phyloP scores from a whole-genome alignment of 2,797 vertebrate genomes.

The Pseudochromis fuscus region DNA sequence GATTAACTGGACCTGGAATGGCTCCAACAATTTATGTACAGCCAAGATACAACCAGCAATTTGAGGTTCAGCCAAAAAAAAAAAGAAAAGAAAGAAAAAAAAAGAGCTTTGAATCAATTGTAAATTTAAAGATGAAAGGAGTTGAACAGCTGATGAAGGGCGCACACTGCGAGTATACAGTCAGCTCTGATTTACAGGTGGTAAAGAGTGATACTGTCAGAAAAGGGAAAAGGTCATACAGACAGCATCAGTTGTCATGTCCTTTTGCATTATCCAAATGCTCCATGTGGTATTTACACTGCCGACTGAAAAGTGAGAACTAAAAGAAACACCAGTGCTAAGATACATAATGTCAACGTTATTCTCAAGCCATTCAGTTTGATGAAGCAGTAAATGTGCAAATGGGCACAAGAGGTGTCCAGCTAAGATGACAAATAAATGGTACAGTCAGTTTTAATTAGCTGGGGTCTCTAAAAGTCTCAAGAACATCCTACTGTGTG shows the following conservation, averaged over 20 bases:
- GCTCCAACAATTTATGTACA: slow-evolving; percentile 52
- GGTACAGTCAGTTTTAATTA: slow-evolving; percentile 15
- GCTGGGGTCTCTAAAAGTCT: neutral
- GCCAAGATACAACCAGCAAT: slow-evolving; percentile 57
- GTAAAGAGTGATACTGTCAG: neutral
- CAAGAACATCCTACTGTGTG: too few species aligned
- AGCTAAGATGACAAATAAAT: slow-evolving; percentile 11
- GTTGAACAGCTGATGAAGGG: slow-evolving; percentile 10
- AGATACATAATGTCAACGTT: neutral
- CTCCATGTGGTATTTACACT: neutral
- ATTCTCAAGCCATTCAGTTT: slow-evolving; percentile 1
- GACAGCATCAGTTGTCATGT: neutral
- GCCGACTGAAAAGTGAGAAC: neutral
- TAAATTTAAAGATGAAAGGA: slow-evolving; percentile 42
- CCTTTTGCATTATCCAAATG: neutral
- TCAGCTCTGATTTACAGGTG: slow-evolving; percentile 5
- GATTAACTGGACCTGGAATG: slow-evolving; percentile 65
- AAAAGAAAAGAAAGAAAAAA: slow-evolving; percentile 39
- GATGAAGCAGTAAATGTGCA: slow-evolving; percentile 8
- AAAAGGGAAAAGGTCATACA: neutral
- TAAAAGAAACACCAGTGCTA: neutral
- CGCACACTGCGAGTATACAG: neutral
- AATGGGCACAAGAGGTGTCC: slow-evolving; percentile 10
- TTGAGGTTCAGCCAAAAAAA: slow-evolving; percentile 43
- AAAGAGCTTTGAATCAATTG: slow-evolving; percentile 31